Percentiles rank a stretch among this genome's conserved stretches.
Evolutionary conservation across 2,888 invertebrate species (phyloP).

Genomic region (Mycalesis mineus): DNA sequence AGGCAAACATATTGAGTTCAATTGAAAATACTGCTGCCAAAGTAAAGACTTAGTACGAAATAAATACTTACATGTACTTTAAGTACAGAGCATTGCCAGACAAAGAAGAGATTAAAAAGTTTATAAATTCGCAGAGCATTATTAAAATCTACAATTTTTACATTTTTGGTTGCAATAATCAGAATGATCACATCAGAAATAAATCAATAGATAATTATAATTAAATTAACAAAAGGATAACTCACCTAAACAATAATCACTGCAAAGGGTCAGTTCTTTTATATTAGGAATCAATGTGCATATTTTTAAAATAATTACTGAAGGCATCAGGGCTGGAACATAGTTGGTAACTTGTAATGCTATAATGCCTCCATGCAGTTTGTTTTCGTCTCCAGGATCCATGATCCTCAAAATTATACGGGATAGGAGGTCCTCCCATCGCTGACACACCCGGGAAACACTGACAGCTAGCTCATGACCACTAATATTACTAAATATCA

Average conservation of each 20-base stretch:
- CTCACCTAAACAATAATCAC: conserved; percentile 5
- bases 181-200: no score
- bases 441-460: conserved; percentile 33
- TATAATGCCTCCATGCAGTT: conserved; percentile 20
- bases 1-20: no score
- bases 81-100: no score
- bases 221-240: no score
- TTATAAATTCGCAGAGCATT: no score
- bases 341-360: conserved; percentile 2
- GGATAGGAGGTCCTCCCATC: conserved; percentile 32
- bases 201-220: no score
- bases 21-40: no score
- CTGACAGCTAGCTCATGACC: conserved; percentile 27
- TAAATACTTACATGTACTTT: no score
- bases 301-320: conserved; percentile 6
- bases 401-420: conserved; percentile 26
- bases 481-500: conserved; percentile 35
- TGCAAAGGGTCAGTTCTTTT: conserved; percentile 10
- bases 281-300: conserved; percentile 12
- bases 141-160: no score
- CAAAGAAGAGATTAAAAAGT: no score
- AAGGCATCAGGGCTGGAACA: background rate
- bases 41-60: no score
- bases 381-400: conserved; percentile 19
- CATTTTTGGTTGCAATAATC: no score